Conservation (phyloP, 2,797 vertebrate species). For the Anguilla obscura region DNA sequence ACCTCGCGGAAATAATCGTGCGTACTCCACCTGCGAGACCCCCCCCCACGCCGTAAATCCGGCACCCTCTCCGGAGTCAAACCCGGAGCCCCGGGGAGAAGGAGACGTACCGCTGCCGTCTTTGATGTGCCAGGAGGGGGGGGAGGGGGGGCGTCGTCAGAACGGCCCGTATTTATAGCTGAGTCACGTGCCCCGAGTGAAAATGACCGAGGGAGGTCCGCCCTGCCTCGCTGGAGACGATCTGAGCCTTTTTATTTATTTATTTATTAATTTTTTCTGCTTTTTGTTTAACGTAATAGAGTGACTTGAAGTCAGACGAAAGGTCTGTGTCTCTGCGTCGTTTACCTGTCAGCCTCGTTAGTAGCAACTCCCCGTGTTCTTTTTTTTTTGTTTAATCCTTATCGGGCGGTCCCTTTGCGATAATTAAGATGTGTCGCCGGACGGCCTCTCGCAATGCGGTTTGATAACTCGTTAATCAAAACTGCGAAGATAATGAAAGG, state of each 20-base stretch:
- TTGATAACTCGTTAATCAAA: slow-evolving; percentile 1
- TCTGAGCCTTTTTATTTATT: background rate
- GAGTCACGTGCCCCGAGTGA: background rate
- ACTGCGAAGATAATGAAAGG: background rate
- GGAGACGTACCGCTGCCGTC: background rate
- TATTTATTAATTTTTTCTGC: background rate
- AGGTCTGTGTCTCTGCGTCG: background rate
- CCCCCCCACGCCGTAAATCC: background rate
- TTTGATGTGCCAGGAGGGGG: background rate
- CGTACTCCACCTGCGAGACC: background rate
- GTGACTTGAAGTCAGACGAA: background rate
- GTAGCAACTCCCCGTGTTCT: background rate
- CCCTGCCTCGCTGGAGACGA: background rate
- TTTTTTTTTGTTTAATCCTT: background rate
- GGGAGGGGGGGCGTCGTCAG: background rate
- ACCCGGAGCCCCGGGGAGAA: background rate
- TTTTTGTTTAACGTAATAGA: background rate
- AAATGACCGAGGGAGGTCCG: background rate
- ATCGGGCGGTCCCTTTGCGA: background rate
- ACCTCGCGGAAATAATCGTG: background rate
- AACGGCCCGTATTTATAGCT: slow-evolving; percentile 1
- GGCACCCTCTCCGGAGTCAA: background rate
- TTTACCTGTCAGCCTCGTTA: background rate
- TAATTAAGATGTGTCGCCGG: background rate
- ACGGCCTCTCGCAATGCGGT: background rate